These are phyloP conservation scores for Synanthedon formicaeformis DNA, from an alignment of 2,888 invertebrate species.

Conservation along the genomic window DNA sequence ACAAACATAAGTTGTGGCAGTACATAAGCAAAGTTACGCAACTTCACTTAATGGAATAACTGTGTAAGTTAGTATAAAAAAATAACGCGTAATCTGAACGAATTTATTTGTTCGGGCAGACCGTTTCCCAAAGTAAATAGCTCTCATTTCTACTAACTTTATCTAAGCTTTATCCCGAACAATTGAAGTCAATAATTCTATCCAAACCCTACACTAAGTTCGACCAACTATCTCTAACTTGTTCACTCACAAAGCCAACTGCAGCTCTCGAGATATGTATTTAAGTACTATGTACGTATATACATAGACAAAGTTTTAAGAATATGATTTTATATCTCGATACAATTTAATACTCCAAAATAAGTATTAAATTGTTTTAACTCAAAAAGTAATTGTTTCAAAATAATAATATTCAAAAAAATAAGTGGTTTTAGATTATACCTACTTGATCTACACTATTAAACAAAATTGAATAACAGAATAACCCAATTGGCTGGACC, in stretches of 20 bases:
- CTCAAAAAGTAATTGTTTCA: too few relatives aligned
- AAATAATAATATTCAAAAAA: too few relatives aligned
- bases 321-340: too few relatives aligned
- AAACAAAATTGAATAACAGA: too few relatives aligned
- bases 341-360: too few relatives aligned
- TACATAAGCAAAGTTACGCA: not conserved
- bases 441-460: too few relatives aligned
- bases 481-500: too few relatives aligned
- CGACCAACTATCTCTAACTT: constrained; percentile 18
- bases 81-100: not conserved
- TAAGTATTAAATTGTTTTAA: too few relatives aligned
- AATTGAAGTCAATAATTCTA: constrained; percentile 23
- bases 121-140: not conserved
- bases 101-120: not conserved
- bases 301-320: too few relatives aligned
- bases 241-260: constrained; percentile 6
- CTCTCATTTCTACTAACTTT: not conserved
- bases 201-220: not conserved
- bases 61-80: not conserved
- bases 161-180: constrained; percentile 8
- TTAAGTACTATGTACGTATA: too few relatives aligned
- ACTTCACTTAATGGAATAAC: not conserved
- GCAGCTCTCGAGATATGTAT: constrained; percentile 15
- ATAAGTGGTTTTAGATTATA: too few relatives aligned
- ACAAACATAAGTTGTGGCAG: not conserved